Evolutionary conservation across 2,888 invertebrate genomes (phyloP).

Genomic region (Galerucella nymphaeae): DNA sequence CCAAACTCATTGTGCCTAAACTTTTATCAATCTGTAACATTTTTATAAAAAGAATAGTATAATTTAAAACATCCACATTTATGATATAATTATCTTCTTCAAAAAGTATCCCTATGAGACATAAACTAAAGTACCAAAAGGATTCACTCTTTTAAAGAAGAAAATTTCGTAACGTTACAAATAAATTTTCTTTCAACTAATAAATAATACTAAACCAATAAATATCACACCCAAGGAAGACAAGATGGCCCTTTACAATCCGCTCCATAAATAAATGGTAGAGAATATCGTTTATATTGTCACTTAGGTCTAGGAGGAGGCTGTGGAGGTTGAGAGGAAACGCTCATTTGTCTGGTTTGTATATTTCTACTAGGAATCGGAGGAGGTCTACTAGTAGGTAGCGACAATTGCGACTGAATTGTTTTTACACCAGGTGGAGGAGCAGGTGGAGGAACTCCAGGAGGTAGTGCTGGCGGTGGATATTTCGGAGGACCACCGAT

Average conservation of each 20-base stretch:
- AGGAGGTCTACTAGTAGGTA: constrained; percentile 63
- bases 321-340: constrained; percentile 61
- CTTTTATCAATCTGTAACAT: too few relatives aligned
- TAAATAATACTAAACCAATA: constrained; percentile 5
- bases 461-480: constrained; percentile 62
- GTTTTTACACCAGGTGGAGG: constrained; percentile 58
- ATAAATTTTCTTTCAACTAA: neutral
- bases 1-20: too few relatives aligned
- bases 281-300: constrained; percentile 60
- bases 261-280: constrained; percentile 61
- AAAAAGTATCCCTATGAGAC: too few relatives aligned
- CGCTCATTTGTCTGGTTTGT: constrained; percentile 63
- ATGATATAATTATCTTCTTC: too few relatives aligned
- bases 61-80: too few relatives aligned
- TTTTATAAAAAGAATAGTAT: too few relatives aligned
- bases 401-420: constrained; percentile 58
- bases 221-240: constrained; percentile 61
- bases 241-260: constrained; percentile 61
- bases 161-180: too few relatives aligned
- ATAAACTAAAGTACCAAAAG: too few relatives aligned
- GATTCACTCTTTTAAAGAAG: too few relatives aligned
- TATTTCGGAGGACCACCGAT: constrained; percentile 61
- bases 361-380: constrained; percentile 70
- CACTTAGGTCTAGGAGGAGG: constrained; percentile 64
- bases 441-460: constrained; percentile 60